Conservation (phyloP, 2,888 invertebrate genomes). For the Mayetiola destructor region DNA sequence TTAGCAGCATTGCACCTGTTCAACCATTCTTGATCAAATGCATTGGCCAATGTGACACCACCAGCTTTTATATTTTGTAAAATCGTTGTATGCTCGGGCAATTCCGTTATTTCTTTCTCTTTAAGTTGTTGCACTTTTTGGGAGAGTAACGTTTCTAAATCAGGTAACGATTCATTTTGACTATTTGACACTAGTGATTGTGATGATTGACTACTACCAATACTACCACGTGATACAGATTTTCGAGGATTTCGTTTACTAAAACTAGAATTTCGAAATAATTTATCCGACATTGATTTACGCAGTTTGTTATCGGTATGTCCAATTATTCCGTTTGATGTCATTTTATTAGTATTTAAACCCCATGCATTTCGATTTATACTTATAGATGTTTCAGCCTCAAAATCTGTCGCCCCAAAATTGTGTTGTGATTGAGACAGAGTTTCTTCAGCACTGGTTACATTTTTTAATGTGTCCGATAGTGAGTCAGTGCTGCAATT, state of each 20-base stretch:
- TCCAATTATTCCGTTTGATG: neutral
- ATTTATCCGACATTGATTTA: constrained; percentile 40
- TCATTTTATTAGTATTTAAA: constrained; percentile 20
- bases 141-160: constrained; percentile 32
- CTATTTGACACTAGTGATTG: constrained; percentile 18
- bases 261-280: constrained; percentile 54
- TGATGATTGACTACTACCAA: constrained; percentile 17
- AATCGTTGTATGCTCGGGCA: constrained; percentile 20
- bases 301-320: neutral
- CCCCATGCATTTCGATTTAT: constrained; percentile 38
- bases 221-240: constrained; percentile 35
- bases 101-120: constrained; percentile 18
- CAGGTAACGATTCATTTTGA: constrained; percentile 25
- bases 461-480: neutral
- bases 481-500: neutral
- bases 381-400: constrained; percentile 23
- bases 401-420: constrained; percentile 26
- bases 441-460: too few relatives aligned
- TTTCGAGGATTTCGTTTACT: constrained; percentile 65
- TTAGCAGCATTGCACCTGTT: constrained; percentile 38
- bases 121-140: constrained; percentile 20
- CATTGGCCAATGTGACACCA: constrained; percentile 19
- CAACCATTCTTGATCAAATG: constrained; percentile 37
- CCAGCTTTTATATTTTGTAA: constrained; percentile 20
- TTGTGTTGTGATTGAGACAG: too few relatives aligned